These are phyloP conservation scores for Aleadryas rufinucha DNA, from an alignment of 2,113 vertebrate genomes.

Conservation along the genomic window DNA sequence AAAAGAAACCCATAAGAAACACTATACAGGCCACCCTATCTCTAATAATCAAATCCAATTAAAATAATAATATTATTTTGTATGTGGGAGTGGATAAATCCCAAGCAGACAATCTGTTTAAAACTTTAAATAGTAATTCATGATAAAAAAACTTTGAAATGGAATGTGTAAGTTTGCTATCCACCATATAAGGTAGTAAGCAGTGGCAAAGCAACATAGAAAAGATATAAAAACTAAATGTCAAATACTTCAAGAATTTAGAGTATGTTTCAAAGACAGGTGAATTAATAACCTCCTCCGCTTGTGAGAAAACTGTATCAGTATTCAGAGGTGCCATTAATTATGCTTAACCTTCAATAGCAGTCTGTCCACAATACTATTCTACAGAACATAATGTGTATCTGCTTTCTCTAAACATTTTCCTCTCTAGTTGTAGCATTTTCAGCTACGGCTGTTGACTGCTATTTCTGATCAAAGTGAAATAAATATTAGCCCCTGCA, in stretches of 20 bases:
- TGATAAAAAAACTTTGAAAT: background rate
- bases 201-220: background rate
- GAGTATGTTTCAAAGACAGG: background rate
- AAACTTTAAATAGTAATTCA: background rate
- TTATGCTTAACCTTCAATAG: background rate
- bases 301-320: background rate
- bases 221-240: background rate
- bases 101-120: background rate
- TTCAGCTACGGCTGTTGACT: background rate
- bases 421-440: background rate
- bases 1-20: accelerated
- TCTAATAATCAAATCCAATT: background rate
- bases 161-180: background rate
- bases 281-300: background rate
- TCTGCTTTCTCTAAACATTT: background rate
- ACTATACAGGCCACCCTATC: background rate
- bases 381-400: background rate
- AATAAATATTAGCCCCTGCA: background rate
- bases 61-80: background rate
- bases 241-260: background rate
- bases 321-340: background rate
- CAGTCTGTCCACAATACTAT: background rate
- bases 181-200: background rate
- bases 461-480: background rate
- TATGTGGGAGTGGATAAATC: background rate